Evolutionary conservation across 2,113 vertebrate genomes (phyloP), one percentile per base, ranked within the genome.

Genomic region (Ondatra zibethicus): DNA sequence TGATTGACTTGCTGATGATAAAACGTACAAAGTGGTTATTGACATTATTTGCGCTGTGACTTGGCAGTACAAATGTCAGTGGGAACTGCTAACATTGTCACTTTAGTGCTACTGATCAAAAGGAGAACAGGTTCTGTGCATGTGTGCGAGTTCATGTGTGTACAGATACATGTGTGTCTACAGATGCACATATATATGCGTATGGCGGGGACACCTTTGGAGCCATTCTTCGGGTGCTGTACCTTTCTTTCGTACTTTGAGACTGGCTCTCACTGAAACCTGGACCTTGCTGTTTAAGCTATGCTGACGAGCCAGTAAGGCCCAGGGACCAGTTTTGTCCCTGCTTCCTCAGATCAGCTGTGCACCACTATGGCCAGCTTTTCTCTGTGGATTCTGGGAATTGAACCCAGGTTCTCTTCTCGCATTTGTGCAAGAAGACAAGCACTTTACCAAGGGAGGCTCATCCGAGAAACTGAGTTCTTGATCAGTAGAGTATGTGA

Each of bases 1-100:
- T 65, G 84, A 94, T 1, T 42, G 80, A 70, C 7, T 42, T 96
- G 78, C 96, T 89, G 55, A 96, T 95, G 75, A 97, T 66, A 92
- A 96, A 91, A 55, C 29, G 12, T 61, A 89, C 82, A 68, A 36
- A 36, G 21, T 81, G 3, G 21, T 70, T 94, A 93, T 0, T 87
- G 42, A 94, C 87, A 92, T 82, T 29, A 82, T 16, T 75, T 58
- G 19, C 61, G 66, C 52, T 92, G 65, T 92, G 93, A 96, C 75
- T 95, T 73, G 39, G 9, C 82, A 52, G 16, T 77, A 72, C 75
- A 70, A 82, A 68, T 52, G 47, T 65, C 73, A 92, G 61, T 63
- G 52, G 93, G 27, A n/a, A 68, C 47, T 55, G 29, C 66, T 96
- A 63, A 86, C 72, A 77, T 17, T 31, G 88, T 95, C 91, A 87